Evolutionary conservation across 2,113 vertebrate genomes (phyloP).

Genomic region (Strix aluco): DNA sequence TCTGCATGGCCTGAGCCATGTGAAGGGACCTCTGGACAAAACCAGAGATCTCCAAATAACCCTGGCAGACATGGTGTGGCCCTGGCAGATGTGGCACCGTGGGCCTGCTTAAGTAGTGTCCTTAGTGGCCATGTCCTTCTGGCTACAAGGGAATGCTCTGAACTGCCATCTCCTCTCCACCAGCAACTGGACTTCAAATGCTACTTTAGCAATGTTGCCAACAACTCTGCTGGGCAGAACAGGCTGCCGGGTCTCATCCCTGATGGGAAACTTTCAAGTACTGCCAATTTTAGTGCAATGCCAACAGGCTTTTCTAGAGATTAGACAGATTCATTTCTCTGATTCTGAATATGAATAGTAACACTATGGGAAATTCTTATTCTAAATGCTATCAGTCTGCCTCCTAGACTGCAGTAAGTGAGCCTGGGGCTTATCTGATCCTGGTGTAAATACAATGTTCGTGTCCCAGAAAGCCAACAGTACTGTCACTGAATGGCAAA

Average conservation of each 20-base stretch:
- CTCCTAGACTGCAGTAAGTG: background rate
- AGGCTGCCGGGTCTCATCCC: background rate
- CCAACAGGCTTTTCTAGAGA: background rate
- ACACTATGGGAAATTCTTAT: background rate
- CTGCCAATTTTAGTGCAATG: background rate
- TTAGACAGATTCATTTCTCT: background rate
- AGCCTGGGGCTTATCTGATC: background rate
- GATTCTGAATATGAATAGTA: background rate
- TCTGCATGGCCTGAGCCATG: background rate
- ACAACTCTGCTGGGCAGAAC: background rate
- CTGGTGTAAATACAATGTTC: background rate
- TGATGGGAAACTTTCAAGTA: background rate
- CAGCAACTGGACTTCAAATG: background rate
- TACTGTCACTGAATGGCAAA: background rate
- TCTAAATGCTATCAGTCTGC: background rate
- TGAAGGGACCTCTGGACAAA: background rate
- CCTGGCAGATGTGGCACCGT: accelerated
- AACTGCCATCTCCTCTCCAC: background rate
- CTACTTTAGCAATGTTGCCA: background rate
- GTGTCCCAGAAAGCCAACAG: background rate
- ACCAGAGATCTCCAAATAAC: accelerated
- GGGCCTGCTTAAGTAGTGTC: background rate
- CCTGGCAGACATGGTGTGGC: background rate
- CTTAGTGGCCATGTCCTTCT: accelerated
- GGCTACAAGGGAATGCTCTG: background rate